Conservation (phyloP, 2,888 invertebrate species). For the Luperina nickerlii region DNA sequence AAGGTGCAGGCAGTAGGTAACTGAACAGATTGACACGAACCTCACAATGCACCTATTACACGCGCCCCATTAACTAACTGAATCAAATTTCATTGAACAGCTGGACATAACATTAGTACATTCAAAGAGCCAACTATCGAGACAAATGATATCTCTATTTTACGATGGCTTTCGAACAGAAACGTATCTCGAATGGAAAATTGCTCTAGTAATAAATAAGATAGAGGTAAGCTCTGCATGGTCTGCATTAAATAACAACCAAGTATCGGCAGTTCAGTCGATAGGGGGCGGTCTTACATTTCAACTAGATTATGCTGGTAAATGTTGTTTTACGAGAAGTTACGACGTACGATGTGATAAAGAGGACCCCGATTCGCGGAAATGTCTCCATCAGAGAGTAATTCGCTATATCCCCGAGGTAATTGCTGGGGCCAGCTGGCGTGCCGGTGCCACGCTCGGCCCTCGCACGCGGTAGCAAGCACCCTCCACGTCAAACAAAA, state of each 20-base stretch:
- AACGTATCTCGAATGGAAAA: slow-evolving; percentile 50
- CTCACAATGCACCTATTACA: slow-evolving; percentile 78
- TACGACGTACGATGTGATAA: slow-evolving; percentile 30
- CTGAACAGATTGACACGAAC: slow-evolving; percentile 71
- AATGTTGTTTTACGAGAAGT: slow-evolving; percentile 19
- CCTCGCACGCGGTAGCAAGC: slow-evolving; percentile 55
- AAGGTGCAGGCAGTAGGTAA: slow-evolving; percentile 66
- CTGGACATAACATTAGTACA: slow-evolving; percentile 73
- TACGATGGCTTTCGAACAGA: slow-evolving; percentile 43
- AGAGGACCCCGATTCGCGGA: slow-evolving; percentile 68
- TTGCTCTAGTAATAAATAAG: slow-evolving; percentile 55
- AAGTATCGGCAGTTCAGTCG: slow-evolving; percentile 40
- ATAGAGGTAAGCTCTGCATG: slow-evolving; percentile 52
- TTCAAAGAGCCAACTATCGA: slow-evolving; percentile 71
- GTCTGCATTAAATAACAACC: slow-evolving; percentile 57
- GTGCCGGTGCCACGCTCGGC: slow-evolving; percentile 44
- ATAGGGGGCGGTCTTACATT: slow-evolving; percentile 31
- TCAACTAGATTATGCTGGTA: slow-evolving; percentile 36
- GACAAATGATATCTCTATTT: slow-evolving; percentile 60
- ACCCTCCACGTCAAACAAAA: slow-evolving; percentile 59
- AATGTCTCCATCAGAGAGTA: slow-evolving; percentile 71
- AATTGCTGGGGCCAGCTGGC: slow-evolving; percentile 60
- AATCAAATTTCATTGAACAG: slow-evolving; percentile 87
- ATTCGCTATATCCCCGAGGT: slow-evolving; percentile 73
- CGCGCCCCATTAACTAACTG: slow-evolving; percentile 84